Conservation (phyloP, 2,797 vertebrate species). For the Hybognathus amarus region DNA sequence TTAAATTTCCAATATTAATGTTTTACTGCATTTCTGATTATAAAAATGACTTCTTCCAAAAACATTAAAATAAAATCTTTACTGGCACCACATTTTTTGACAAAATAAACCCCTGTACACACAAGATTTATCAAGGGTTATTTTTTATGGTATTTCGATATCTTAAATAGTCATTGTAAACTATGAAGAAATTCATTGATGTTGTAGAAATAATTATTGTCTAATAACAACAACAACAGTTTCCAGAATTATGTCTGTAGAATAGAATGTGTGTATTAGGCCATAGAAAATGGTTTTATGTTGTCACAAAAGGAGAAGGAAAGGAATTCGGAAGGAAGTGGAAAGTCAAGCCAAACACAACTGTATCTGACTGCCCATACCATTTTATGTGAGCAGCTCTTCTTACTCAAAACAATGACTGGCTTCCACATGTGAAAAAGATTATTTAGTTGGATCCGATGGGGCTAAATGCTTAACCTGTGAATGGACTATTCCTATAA, state of each 20-base stretch:
- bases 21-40: not conserved
- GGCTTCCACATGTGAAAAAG: slow-evolving; percentile 33
- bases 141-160: not conserved
- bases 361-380: slow-evolving; percentile 25
- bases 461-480: slow-evolving; percentile 30
- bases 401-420: slow-evolving; percentile 48
- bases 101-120: not conserved
- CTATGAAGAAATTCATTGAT: not conserved
- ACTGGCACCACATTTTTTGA: not conserved
- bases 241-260: not conserved
- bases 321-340: slow-evolving; percentile 34
- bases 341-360: slow-evolving; percentile 45
- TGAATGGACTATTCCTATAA: not conserved
- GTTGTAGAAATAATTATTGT: not conserved
- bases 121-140: not conserved
- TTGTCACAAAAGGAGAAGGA: slow-evolving; percentile 6
- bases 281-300: not conserved
- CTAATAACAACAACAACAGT: not conserved
- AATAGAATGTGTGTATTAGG: slow-evolving; percentile 5
- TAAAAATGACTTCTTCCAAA: not conserved
- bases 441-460: slow-evolving; percentile 8
- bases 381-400: slow-evolving; percentile 33
- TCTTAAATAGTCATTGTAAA: not conserved
- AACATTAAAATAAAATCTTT: not conserved
- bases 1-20: not conserved